Conservation (phyloP, 2,113 vertebrate species). For the Eclectus roratus region DNA sequence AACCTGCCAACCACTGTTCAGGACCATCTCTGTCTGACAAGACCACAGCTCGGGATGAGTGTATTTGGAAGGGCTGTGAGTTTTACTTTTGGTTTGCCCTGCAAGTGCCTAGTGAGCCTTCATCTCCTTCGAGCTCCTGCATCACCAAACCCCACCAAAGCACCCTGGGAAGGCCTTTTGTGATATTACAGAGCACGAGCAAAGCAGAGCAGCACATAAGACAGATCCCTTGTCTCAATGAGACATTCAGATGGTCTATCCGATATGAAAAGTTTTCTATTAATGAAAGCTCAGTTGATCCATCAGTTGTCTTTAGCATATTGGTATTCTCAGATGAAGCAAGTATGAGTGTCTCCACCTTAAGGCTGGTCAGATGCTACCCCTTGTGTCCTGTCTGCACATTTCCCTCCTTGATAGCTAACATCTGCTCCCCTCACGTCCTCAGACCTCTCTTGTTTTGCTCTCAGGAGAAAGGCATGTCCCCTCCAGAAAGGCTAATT, state of each 20-base stretch:
- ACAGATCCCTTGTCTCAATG: neutral
- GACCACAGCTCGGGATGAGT: neutral
- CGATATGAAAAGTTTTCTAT: neutral
- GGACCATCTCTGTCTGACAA: neutral
- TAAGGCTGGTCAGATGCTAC: neutral
- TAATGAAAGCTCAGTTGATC: neutral
- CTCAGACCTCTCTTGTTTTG: neutral
- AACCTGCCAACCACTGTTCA: accelerated
- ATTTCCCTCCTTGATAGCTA: neutral
- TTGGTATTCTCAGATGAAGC: neutral
- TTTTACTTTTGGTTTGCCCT: neutral
- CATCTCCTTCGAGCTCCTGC: neutral
- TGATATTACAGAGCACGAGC: neutral
- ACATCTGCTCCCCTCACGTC: slow-evolving; percentile 33
- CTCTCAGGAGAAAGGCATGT: slow-evolving; percentile 40
- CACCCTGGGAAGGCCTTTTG: neutral
- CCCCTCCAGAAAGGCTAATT: slow-evolving; percentile 33
- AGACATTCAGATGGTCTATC: neutral
- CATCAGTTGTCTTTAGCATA: neutral
- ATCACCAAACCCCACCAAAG: neutral
- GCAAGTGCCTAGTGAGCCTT: accelerated
- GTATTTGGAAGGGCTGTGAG: neutral
- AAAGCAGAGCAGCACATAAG: accelerated
- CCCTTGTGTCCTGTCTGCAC: neutral
- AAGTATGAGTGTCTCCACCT: neutral